A percentile compares a stretch with the other conserved stretches of the same genome.
These are phyloP conservation scores for Paradoxurus hermaphroditus DNA, from an alignment of 2,113 vertebrate genomes.

Conservation along the genomic window DNA sequence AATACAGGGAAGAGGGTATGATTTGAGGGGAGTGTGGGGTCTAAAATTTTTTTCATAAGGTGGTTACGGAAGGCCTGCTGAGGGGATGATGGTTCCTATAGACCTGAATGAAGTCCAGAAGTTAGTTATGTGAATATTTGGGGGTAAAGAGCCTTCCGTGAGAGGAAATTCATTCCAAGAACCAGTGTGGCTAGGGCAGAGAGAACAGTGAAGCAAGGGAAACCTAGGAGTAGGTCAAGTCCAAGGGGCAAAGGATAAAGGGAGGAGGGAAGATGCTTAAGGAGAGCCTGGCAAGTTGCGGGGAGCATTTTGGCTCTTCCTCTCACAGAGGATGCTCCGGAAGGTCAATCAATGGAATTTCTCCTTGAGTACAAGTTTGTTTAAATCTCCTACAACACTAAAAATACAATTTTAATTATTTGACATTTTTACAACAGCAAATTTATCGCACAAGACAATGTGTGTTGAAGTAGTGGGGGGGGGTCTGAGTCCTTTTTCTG, in stretches of 20 bases:
- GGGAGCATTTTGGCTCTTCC: not conserved
- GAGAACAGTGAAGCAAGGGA: not conserved
- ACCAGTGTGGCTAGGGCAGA: not conserved
- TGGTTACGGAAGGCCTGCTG: not conserved
- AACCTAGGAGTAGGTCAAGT: not conserved
- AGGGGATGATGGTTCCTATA: not conserved
- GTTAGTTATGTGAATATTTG: not conserved
- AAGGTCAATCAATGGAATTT: not conserved
- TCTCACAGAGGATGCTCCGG: not conserved
- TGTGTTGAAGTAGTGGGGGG: no score
- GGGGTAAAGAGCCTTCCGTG: not conserved
- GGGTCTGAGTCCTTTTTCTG: not conserved
- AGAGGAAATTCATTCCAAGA: not conserved
- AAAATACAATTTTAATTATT: not conserved
- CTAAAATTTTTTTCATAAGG: not conserved
- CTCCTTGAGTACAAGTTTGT: not conserved
- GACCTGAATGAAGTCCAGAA: not conserved
- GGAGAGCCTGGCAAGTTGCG: no score
- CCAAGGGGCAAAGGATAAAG: not conserved
- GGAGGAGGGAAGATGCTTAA: not conserved
- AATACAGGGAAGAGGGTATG: not conserved
- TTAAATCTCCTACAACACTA: not conserved
- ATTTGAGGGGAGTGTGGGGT: not conserved
- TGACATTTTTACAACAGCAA: not conserved
- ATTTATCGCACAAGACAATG: not conserved